Evolutionary conservation across 2,888 invertebrate species (phyloP).

Genomic region (Metellina segmentata): DNA sequence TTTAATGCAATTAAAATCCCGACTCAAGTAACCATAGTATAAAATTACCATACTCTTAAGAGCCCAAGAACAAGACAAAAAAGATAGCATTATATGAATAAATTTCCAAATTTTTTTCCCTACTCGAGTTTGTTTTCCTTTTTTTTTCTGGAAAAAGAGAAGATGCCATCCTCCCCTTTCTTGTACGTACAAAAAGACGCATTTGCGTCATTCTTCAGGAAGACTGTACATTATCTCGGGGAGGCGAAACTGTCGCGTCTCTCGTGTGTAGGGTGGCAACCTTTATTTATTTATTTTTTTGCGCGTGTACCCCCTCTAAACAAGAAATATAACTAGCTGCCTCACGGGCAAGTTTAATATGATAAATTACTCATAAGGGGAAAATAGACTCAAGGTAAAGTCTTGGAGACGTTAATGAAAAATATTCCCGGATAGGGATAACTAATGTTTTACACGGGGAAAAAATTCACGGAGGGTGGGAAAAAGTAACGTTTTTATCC

Average conservation of each 20-base stretch:
- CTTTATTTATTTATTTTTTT: not conserved
- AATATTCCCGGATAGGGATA: conserved; percentile 70
- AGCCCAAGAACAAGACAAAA: not conserved
- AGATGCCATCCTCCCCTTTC: not conserved
- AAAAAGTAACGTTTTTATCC: conserved; percentile 72
- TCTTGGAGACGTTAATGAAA: conserved; percentile 73
- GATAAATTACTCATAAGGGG: conserved; percentile 71
- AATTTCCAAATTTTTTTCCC: conserved; percentile 1
- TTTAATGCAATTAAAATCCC: not conserved
- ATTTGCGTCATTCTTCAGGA: conserved; percentile 30
- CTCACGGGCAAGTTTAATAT: conserved; percentile 74
- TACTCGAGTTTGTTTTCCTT: not conserved
- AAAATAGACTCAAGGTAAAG: conserved; percentile 70
- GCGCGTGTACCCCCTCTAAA: not conserved
- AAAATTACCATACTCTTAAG: conserved; percentile 12
- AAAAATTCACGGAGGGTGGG: conserved; percentile 49
- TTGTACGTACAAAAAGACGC: conserved; percentile 22
- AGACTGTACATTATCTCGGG: conserved; percentile 18
- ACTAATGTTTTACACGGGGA: conserved; percentile 68
- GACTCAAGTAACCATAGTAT: not conserved
- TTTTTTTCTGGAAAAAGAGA: not conserved
- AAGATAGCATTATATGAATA: not conserved
- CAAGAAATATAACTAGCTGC: conserved; percentile 73
- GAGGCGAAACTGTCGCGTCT: conserved; percentile 25
- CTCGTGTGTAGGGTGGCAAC: not conserved